Conservation (phyloP, 1,140 invertebrate genomes). For the Asobara japonica region DNA sequence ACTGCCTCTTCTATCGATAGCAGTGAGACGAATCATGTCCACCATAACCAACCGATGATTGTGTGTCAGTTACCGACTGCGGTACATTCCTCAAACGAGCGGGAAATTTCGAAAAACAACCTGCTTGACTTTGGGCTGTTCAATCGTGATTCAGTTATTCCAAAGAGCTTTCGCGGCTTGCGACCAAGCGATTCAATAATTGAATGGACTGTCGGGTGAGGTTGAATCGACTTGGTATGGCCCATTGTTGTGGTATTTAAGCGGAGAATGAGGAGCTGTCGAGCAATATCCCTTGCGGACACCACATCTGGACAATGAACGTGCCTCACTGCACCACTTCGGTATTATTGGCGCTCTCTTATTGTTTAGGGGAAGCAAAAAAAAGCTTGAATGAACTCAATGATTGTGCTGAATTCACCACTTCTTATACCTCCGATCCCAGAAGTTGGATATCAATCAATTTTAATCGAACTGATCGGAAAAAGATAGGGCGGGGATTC, state of each 20-base stretch:
- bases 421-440: background rate
- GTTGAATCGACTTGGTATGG: background rate
- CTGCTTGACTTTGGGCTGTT: background rate
- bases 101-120: constrained; percentile 1
- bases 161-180: background rate
- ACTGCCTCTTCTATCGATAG: background rate
- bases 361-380: background rate
- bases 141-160: background rate
- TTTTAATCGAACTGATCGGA: background rate
- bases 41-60: background rate
- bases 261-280: constrained; percentile 10
- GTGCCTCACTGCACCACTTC: constrained; percentile 4
- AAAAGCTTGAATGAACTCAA: background rate
- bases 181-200: constrained; percentile 23
- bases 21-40: background rate
- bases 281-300: constrained; percentile 1
- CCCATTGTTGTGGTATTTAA: constrained; percentile 22
- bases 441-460: background rate
- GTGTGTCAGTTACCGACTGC: background rate
- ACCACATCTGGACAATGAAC: constrained; percentile 8
- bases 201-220: background rate
- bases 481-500: background rate
- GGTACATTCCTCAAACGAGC: background rate
- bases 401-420: background rate
- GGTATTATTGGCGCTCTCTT: background rate